Evolutionary conservation across 2,888 invertebrate genomes (phyloP), one percentile per base, ranked within the genome.

Genomic region (Ectemnius lituratus): DNA sequence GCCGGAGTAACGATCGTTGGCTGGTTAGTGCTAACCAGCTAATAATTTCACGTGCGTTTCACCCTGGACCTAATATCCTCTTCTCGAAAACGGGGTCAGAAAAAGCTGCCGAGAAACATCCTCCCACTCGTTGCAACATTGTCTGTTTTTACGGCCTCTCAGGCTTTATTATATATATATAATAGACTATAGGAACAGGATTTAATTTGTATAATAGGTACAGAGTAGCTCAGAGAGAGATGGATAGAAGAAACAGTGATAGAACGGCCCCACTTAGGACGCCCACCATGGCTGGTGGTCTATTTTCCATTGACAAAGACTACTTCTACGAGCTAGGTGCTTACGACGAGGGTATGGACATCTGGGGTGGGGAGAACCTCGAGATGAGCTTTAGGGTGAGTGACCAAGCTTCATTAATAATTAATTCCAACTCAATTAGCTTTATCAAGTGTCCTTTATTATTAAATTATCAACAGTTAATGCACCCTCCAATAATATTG

Each of bases 291-390:
- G 98, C 99, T 13, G 99, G 99, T 70, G 99, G 99, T 0, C 92
- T 99, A 49, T 97, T 97, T 90, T 96, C 99, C 64, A 98, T 99
- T 77, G 97, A 98, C 91, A 95, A 95, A 88, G 97, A 98, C 27
- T 99, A 98, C 92, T 99, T 99, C 93, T 98, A 98, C 92, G 97
- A 98, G 92, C 94, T 99, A 78, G 99, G 99, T 67, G 96, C 98
- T 67, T 99, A 99, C 91, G 99, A 99, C 91, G 96, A 98, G 92
- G 99, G 99, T 85, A 99, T 99, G 99, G 98, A 99, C 91, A 99
- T 99, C 87, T 99, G 99, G 99, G 99, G 99, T 65, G 97, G 97
- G 63, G 98, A 98, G 92, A 98, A 98, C 91, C 93, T 98, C 61
- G 98, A 98, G 92, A 97, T 98, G 96, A 97, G 97, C 88, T 97